Evolutionary conservation across 2,797 vertebrate species (phyloP).

Genomic region (Falco naumanni): DNA sequence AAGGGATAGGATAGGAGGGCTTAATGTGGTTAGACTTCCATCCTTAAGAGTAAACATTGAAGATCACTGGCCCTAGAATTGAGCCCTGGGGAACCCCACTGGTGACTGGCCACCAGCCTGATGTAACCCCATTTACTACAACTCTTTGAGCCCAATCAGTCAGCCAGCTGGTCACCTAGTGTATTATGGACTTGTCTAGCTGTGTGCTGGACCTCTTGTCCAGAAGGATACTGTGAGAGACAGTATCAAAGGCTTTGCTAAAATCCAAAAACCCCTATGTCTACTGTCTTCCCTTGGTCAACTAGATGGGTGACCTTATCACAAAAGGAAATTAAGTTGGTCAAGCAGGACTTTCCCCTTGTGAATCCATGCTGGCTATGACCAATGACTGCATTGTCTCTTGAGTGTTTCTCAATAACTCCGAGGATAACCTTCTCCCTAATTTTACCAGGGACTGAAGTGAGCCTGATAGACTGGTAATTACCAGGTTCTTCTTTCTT

Average conservation of each 20-base stretch:
- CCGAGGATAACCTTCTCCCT: background rate
- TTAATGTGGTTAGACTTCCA: background rate
- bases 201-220: background rate
- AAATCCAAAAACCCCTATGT: background rate
- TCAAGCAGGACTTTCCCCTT: background rate
- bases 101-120: background rate
- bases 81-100: background rate
- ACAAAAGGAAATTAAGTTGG: background rate
- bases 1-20: background rate
- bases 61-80: background rate
- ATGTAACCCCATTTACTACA: background rate
- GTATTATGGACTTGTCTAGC: background rate
- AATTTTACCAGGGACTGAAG: background rate
- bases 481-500: conserved; percentile 4
- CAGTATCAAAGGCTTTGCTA: background rate
- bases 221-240: background rate
- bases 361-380: background rate
- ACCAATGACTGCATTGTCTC: background rate
- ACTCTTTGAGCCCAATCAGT: background rate
- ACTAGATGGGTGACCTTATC: background rate
- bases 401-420: background rate
- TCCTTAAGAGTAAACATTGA: background rate
- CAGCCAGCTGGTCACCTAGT: background rate
- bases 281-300: background rate
- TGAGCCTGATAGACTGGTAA: background rate